Conservation (phyloP, 2,797 vertebrate genomes). For the Malacoraja senta region DNA sequence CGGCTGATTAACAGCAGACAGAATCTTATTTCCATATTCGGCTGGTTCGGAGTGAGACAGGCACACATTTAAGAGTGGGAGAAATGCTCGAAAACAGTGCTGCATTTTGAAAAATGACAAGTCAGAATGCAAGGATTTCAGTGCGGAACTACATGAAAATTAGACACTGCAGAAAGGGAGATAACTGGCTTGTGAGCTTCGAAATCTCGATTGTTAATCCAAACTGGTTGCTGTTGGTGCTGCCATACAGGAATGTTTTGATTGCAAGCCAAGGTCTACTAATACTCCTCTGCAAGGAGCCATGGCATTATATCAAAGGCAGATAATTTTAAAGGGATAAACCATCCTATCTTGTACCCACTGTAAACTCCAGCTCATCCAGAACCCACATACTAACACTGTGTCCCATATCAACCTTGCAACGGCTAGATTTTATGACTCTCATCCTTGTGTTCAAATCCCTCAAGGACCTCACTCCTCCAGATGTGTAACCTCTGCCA, state of each 20-base stretch:
- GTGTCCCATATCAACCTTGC: too few relatives aligned
- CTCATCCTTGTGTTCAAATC: not conserved
- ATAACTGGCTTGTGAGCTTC: not conserved
- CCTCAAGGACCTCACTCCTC: not conserved
- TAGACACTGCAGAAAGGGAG: constrained; percentile 1
- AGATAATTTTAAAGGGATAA: not conserved
- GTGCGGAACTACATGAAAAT: constrained; percentile 21
- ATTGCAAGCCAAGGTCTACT: constrained; percentile 9
- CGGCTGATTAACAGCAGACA: not conserved
- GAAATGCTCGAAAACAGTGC: not conserved
- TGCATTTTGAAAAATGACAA: not conserved
- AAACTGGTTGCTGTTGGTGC: not conserved
- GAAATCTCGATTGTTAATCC: not conserved
- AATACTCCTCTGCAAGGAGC: not conserved
- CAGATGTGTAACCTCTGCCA: not conserved
- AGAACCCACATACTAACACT: not conserved
- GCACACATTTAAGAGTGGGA: not conserved
- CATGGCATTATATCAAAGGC: not conserved
- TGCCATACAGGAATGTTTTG: not conserved
- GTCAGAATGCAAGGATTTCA: constrained; percentile 12
- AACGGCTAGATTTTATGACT: too few relatives aligned
- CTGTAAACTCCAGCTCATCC: not conserved
- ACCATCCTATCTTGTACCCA: not conserved
- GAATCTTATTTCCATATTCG: not conserved
- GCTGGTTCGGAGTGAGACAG: not conserved